A percentile compares a stretch with the other conserved stretches of the same genome.
Conservation (phyloP, 2,888 invertebrate genomes). For the Brachynemurus nebulosus region DNA sequence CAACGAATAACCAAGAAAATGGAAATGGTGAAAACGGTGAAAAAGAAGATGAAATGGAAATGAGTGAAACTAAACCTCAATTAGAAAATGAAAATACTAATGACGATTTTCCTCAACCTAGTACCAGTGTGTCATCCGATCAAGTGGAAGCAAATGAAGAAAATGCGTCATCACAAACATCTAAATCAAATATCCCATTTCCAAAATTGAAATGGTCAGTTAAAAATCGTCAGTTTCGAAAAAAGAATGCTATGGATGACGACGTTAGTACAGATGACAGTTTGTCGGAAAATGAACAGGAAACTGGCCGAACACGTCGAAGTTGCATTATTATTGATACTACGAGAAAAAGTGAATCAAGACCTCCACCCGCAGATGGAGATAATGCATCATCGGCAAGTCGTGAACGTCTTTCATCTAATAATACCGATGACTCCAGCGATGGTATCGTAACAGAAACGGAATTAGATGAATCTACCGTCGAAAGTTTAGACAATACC, state of each 20-base stretch:
- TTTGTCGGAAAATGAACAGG: background rate
- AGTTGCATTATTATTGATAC: background rate
- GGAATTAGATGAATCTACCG: conserved; percentile 3
- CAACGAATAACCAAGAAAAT: background rate
- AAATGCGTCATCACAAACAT: background rate
- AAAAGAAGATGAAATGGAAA: background rate
- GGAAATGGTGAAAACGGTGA: background rate
- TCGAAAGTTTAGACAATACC: background rate
- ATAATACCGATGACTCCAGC: too few species aligned
- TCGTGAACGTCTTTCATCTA: background rate
- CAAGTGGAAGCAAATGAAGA: background rate
- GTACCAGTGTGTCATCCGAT: background rate
- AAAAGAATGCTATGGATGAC: conserved; percentile 2
- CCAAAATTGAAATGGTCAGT: conserved; percentile 6
- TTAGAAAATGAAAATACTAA: background rate
- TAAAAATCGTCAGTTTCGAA: conserved; percentile 8
- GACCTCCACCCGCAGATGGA: too few species aligned
- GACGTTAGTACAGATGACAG: conserved; percentile 1
- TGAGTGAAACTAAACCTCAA: background rate
- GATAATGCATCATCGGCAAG: background rate
- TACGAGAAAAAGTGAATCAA: background rate
- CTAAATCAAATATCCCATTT: background rate
- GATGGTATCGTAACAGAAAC: background rate
- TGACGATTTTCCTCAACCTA: background rate
- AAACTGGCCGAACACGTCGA: background rate